These are phyloP conservation scores for Hylomyscus alleni DNA, from an alignment of 2,797 vertebrate genomes.

Conservation along the genomic window DNA sequence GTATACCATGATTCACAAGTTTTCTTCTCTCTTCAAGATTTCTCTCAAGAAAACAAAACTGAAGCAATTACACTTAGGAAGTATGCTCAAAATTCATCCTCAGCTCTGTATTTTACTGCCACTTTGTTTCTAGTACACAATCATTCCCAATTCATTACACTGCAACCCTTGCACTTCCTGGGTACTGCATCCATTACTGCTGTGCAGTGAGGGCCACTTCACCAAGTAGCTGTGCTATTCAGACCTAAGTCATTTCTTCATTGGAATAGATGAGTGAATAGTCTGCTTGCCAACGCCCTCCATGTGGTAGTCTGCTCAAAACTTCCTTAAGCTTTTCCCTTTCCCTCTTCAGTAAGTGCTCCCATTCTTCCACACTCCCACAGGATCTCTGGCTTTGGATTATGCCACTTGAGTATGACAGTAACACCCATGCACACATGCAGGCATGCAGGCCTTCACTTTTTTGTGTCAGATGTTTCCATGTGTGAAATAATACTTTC, in stretches of 20 bases:
- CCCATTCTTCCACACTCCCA: background rate
- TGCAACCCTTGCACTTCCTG: background rate
- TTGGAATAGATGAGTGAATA: background rate
- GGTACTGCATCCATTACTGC: background rate
- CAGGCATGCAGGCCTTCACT: background rate
- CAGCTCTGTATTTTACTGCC: background rate
- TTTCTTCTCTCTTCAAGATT: background rate
- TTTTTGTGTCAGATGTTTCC: constrained; percentile 16
- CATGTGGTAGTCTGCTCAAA: background rate
- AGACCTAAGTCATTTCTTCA: background rate
- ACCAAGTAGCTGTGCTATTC: background rate
- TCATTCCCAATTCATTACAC: background rate
- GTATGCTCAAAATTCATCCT: constrained; percentile 45
- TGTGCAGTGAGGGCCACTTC: background rate
- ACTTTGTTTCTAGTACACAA: background rate
- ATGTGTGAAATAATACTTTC: background rate
- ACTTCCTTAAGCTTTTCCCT: background rate
- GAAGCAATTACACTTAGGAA: background rate
- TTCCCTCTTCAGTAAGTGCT: constrained; percentile 12
- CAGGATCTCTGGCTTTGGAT: constrained; percentile 1
- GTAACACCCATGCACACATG: background rate
- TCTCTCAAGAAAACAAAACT: constrained; percentile 22
- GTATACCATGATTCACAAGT: background rate
- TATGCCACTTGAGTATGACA: background rate
- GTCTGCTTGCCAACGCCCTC: background rate